A percentile compares a stretch with the other conserved stretches of the same genome.
These are phyloP conservation scores for Antechinus flavipes DNA, from an alignment of 2,113 vertebrate genomes.

Conservation along the genomic window DNA sequence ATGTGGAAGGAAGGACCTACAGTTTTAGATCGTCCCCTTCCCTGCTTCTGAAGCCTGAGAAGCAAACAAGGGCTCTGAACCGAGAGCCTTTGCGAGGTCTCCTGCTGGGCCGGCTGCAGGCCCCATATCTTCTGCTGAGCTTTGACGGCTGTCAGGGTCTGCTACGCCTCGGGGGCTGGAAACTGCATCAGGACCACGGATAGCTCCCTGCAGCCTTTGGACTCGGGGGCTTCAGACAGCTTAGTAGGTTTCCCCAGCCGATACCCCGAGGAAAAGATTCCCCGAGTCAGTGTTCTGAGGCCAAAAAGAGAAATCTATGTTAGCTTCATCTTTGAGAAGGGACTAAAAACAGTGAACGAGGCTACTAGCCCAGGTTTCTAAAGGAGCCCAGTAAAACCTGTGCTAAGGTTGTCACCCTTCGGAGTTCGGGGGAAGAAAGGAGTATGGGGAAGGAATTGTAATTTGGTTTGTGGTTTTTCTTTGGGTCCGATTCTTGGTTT, in stretches of 20 bases:
- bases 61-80: neutral
- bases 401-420: constrained; percentile 31
- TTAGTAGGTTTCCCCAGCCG: neutral
- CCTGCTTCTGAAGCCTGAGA: constrained; percentile 20
- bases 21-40: constrained; percentile 1
- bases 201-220: constrained; percentile 43
- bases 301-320: neutral
- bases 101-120: neutral
- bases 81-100: neutral
- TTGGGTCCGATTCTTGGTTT: constrained; percentile 68
- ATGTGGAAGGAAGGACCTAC: neutral
- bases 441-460: neutral
- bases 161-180: neutral
- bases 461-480: constrained; percentile 80
- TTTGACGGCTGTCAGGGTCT: neutral
- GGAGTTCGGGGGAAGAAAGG: constrained; percentile 35
- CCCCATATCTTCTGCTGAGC: neutral
- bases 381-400: neutral
- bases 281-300: neutral
- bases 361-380: neutral
- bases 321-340: constrained; percentile 28
- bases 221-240: neutral
- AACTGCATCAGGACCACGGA: constrained; percentile 61
- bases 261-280: neutral
- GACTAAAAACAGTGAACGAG: constrained; percentile 7